phyloP scores from a whole-genome alignment of 2,113 vertebrate genomes.

The Tragelaphus buxtoni region DNA sequence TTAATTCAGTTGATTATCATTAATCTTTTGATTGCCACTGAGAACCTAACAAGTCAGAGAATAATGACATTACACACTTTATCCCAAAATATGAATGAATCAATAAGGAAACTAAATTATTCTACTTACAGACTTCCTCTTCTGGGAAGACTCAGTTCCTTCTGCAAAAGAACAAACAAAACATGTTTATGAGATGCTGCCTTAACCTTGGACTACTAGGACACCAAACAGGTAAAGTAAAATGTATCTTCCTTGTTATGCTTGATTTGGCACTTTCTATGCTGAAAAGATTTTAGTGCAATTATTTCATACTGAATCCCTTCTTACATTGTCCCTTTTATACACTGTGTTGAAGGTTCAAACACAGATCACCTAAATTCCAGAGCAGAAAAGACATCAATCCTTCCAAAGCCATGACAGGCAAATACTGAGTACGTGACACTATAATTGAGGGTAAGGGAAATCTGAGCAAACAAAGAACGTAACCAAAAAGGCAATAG shows the following conservation, averaged over 20 bases:
- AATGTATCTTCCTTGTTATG: neutral
- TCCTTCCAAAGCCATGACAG: neutral
- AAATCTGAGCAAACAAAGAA: neutral
- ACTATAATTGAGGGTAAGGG: neutral
- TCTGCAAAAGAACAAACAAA: conserved; percentile 85
- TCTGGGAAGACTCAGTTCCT: conserved; percentile 97
- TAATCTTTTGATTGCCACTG: conserved; percentile 9
- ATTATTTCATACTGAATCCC: neutral
- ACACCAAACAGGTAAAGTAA: neutral
- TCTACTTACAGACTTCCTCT: conserved; percentile 98
- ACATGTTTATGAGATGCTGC: conserved; percentile 2
- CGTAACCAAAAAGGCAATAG: neutral
- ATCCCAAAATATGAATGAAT: neutral
- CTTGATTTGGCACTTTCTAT: neutral
- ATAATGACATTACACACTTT: neutral
- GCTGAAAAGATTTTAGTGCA: neutral
- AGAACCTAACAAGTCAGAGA: conserved; percentile 44
- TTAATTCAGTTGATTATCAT: conserved; percentile 23
- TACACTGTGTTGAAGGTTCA: neutral
- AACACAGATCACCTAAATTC: conserved; percentile 24
- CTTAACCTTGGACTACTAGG: neutral
- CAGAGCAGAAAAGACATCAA: neutral
- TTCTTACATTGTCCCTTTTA: neutral
- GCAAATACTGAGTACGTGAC: neutral
- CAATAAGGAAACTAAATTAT: conserved; percentile 18